These are phyloP conservation scores for Contarinia nasturtii DNA, from an alignment of 1,140 invertebrate species.

Conservation along the genomic window DNA sequence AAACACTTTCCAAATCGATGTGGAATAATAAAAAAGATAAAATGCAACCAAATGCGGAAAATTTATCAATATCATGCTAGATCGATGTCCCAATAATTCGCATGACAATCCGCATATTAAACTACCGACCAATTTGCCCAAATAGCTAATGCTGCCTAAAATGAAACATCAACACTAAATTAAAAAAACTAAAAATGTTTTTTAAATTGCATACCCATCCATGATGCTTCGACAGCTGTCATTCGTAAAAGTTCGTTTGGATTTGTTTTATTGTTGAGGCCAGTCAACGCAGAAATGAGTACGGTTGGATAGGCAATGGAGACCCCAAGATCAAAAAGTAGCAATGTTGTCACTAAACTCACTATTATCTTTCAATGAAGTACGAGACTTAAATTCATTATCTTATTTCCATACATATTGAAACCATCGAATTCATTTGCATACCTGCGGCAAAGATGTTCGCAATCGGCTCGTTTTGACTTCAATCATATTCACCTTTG, in stretches of 20 bases:
- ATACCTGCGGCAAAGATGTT: too few relatives aligned
- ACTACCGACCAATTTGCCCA: slow-evolving; percentile 44
- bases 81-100: slow-evolving; percentile 39
- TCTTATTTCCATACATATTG: too few relatives aligned
- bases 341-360: slow-evolving; percentile 24
- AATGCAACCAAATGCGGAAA: slow-evolving; percentile 45
- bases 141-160: slow-evolving; percentile 46
- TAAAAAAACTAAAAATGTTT: neutral
- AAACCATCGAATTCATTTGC: too few relatives aligned
- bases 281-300: slow-evolving; percentile 38
- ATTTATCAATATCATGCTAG: slow-evolving; percentile 41
- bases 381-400: too few relatives aligned
- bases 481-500: too few relatives aligned
- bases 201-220: slow-evolving; percentile 37
- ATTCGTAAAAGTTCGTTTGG: slow-evolving; percentile 26
- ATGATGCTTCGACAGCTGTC: slow-evolving; percentile 41
- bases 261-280: slow-evolving; percentile 16
- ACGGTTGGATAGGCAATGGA: slow-evolving; percentile 46
- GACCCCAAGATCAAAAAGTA: slow-evolving; percentile 27
- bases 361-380: slow-evolving; percentile 25
- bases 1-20: slow-evolving; percentile 26
- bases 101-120: slow-evolving; percentile 41
- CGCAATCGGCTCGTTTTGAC: too few relatives aligned
- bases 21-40: slow-evolving; percentile 38
- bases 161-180: neutral